These are phyloP conservation scores for Haemorhous mexicanus DNA, from an alignment of 2,113 vertebrate species.

Conservation along the genomic window DNA sequence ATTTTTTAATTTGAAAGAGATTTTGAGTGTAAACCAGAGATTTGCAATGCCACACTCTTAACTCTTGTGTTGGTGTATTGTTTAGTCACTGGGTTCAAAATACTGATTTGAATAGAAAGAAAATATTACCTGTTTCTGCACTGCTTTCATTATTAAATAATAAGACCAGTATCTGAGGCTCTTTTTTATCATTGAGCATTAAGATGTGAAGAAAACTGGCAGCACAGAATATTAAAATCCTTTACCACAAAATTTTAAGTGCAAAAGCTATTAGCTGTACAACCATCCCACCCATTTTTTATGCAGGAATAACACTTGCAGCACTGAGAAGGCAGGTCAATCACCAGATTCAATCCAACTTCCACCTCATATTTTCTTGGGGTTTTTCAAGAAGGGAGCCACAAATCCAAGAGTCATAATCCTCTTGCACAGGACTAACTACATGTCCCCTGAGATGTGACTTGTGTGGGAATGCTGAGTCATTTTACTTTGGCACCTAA, in stretches of 20 bases:
- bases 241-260: neutral
- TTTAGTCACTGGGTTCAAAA: neutral
- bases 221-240: neutral
- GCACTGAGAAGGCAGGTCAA: neutral
- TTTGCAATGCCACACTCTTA: neutral
- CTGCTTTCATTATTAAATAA: neutral
- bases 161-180: neutral
- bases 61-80: neutral
- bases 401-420: neutral
- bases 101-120: neutral
- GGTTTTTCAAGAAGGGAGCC: neutral
- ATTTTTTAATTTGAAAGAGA: neutral
- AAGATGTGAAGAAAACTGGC: neutral
- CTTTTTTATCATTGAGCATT: neutral
- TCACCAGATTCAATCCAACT: neutral
- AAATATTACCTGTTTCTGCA: neutral
- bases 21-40: neutral
- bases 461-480: neutral
- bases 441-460: neutral
- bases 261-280: neutral
- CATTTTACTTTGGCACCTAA: neutral
- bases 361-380: neutral
- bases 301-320: neutral
- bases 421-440: neutral
- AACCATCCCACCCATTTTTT: neutral